Percentiles rank a stretch among this genome's conserved stretches.
These are phyloP conservation scores for Glossophaga mutica DNA, from an alignment of 2,797 vertebrate species.

Conservation along the genomic window DNA sequence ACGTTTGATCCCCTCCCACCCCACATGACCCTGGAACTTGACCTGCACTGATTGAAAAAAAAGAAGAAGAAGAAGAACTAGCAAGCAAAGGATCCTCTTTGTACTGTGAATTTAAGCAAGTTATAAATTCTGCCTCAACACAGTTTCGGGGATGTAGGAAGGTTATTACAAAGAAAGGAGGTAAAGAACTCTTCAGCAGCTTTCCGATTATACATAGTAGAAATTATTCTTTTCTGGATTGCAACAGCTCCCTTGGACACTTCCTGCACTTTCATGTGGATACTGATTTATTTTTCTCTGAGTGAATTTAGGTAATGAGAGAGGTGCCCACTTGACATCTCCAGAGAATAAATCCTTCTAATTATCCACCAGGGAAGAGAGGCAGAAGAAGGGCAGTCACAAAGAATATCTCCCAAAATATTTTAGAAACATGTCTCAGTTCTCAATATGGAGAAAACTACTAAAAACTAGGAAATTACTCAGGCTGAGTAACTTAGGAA, in stretches of 20 bases:
- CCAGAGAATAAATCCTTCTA: slow-evolving; percentile 67
- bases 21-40: slow-evolving; percentile 17
- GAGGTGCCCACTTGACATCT: slow-evolving; percentile 57
- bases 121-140: slow-evolving; percentile 39
- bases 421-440: slow-evolving; percentile 33
- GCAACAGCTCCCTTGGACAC: slow-evolving; percentile 32
- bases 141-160: background rate
- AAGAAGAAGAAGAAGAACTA: background rate
- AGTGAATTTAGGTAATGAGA: slow-evolving; percentile 67
- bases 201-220: background rate
- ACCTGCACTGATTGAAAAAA: background rate
- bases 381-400: slow-evolving; percentile 40
- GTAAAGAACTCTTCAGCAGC: background rate
- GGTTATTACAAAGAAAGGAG: background rate
- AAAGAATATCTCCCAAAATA: slow-evolving; percentile 41
- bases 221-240: slow-evolving; percentile 47
- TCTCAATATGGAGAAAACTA: slow-evolving; percentile 3
- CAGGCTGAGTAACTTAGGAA: background rate
- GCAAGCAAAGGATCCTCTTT: background rate
- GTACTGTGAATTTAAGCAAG: slow-evolving; percentile 39
- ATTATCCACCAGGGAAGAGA: slow-evolving; percentile 60
- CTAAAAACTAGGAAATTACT: slow-evolving; percentile 4
- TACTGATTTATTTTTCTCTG: slow-evolving; percentile 62
- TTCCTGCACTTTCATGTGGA: slow-evolving; percentile 52
- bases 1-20: background rate